Evolutionary conservation across 2,797 vertebrate genomes (phyloP), one percentile per base, ranked within the genome.

Genomic region (Thamnophis elegans): DNA sequence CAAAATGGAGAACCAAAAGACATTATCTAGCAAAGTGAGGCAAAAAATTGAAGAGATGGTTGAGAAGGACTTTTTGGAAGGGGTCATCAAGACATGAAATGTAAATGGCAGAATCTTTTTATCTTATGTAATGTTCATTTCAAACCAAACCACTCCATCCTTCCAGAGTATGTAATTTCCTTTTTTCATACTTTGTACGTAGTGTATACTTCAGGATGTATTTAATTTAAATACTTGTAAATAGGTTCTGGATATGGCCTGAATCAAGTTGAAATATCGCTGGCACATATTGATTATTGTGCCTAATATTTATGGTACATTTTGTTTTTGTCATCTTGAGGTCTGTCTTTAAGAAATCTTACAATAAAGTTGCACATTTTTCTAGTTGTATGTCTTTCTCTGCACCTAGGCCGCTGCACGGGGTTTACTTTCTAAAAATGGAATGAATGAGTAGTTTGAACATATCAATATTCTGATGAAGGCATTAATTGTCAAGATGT

Each of bases 41-140:
- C 99, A 99, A 95, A 98, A 98, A 98, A 99, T 99, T 88, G 99
- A 99, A 97, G 99, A 99, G 97, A 99, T 99, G 99, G 98, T 99
- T 47, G 99, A 99, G 95, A 99, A 99, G 96, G 99, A 99, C 98
- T 99, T 99, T 96, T 98, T 99, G 42, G 99, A 99, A 97, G 99
- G 99, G 0, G 94, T 99, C 53, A 98, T 99, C 93, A 99, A 99
- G 98, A 99, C 98, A 68, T 99, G 98, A 99, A 93, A 68, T 95
- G 91, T 87, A 92, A 94, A 55, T 92, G 88, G 90, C 95, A 95
- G 62, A 88, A 96, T 93, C 32, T 91, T 92, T 92, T 93, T 92
- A 94, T 90, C 94, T 93, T 96, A 92, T 55, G 93, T 96, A 95
- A 95, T 94, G 94, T 85, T 97, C 96, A 94, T 96, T 96, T 97